Evolutionary conservation across 2,113 vertebrate genomes (phyloP).

Genomic region (Stomatorhinus ivindoensis): DNA sequence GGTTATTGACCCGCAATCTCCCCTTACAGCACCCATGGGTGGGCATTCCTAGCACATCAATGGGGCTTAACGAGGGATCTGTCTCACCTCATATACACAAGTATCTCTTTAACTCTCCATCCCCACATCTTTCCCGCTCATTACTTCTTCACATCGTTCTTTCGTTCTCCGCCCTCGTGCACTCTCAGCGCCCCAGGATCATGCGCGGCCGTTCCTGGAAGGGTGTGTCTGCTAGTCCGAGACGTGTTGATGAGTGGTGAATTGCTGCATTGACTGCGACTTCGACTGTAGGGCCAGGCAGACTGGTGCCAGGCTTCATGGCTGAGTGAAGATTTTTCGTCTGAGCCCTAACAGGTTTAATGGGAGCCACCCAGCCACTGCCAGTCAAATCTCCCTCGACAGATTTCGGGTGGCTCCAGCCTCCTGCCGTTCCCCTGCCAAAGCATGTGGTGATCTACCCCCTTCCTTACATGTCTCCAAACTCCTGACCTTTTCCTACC

Average conservation of each 20-base stretch:
- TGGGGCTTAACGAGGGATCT: not conserved
- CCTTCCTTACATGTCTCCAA: not conserved
- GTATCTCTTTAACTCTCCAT: not conserved
- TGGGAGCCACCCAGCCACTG: not conserved
- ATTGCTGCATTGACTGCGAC: not conserved
- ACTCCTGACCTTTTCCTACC: not conserved
- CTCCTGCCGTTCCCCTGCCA: not conserved
- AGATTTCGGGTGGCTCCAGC: not conserved
- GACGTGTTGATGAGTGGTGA: not conserved
- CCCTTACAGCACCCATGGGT: not conserved
- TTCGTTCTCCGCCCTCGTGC: not conserved
- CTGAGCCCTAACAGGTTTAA: not conserved
- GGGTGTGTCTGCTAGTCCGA: not conserved
- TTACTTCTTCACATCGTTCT: not conserved
- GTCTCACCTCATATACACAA: not conserved
- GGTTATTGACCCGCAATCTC: not conserved
- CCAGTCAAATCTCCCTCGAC: not conserved
- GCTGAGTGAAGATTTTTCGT: not conserved
- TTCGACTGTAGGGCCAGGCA: not conserved
- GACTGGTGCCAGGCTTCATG: not conserved
- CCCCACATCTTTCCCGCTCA: not conserved
- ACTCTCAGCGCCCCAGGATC: not conserved
- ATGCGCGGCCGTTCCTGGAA: not conserved
- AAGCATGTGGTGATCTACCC: not conserved
- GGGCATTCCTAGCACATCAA: not conserved